These are phyloP conservation scores for Hylaeus anthracinus DNA, from an alignment of 1,140 invertebrate species.

Conservation along the genomic window DNA sequence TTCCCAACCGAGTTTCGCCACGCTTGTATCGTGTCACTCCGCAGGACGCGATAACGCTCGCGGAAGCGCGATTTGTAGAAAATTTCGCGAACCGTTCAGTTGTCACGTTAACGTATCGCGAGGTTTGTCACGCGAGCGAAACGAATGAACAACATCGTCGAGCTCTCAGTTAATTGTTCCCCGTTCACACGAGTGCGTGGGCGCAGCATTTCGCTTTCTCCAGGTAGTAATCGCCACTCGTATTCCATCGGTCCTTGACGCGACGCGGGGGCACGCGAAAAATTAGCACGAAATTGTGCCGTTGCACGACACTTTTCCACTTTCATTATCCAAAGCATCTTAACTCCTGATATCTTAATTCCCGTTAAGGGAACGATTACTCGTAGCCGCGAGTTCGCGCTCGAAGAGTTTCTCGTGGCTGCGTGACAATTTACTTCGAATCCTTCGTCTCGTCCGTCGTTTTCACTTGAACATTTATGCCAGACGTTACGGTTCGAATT, in stretches of 20 bases:
- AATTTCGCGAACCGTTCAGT: constrained; percentile 30
- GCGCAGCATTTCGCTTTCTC: constrained; percentile 31
- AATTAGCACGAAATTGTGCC: constrained; percentile 40
- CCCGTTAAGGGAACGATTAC: background rate
- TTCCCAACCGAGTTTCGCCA: constrained; percentile 1
- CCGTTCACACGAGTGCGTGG: constrained; percentile 25
- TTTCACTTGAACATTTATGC: background rate
- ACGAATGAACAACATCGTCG: constrained; percentile 52
- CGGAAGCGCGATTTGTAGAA: constrained; percentile 48
- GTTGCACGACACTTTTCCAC: constrained; percentile 43
- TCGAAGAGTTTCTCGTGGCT: constrained; percentile 12
- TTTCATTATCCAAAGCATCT: constrained; percentile 13
- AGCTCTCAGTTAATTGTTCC: constrained; percentile 53
- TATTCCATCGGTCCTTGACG: background rate
- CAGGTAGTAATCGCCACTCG: background rate
- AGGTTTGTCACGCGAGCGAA: constrained; percentile 54
- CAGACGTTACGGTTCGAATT: too few relatives aligned
- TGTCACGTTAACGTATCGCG: constrained; percentile 46
- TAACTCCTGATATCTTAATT: constrained; percentile 19
- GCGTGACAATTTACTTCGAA: background rate
- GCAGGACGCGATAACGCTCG: constrained; percentile 27
- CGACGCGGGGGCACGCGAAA: constrained; percentile 37
- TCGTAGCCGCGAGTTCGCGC: background rate
- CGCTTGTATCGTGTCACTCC: constrained; percentile 4
- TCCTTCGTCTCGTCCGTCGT: background rate